These are phyloP conservation scores for Xylophagus ater DNA, from an alignment of 2,888 invertebrate genomes.

Conservation along the genomic window DNA sequence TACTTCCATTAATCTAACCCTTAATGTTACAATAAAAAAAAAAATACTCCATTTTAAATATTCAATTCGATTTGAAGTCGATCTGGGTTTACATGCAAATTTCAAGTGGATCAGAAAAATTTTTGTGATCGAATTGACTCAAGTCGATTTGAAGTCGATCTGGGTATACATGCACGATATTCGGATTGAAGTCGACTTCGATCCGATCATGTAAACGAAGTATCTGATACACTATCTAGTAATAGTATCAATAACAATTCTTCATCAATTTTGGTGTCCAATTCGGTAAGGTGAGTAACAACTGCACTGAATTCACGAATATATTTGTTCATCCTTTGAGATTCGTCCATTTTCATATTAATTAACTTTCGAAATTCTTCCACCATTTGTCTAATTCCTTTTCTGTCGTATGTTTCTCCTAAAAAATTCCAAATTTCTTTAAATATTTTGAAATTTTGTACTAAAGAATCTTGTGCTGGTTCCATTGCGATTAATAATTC, in stretches of 20 bases:
- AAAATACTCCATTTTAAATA: slow-evolving; percentile 12
- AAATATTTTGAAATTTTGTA: slow-evolving; percentile 7
- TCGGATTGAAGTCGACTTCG: slow-evolving; percentile 12
- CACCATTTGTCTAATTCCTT: slow-evolving; percentile 12
- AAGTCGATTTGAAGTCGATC: no score
- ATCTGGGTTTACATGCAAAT: no score
- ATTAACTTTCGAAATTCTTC: slow-evolving; percentile 14
- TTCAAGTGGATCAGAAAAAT: no score
- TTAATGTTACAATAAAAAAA: neutral
- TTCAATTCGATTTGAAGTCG: no score
- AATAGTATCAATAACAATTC: slow-evolving; percentile 12
- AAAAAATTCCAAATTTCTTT: slow-evolving; percentile 14
- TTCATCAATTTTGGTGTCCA: slow-evolving; percentile 12
- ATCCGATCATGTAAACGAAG: slow-evolving; percentile 12
- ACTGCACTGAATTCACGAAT: slow-evolving; percentile 10
- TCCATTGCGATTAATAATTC: slow-evolving; percentile 10
- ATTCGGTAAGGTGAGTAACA: slow-evolving; percentile 9
- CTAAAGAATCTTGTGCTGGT: slow-evolving; percentile 8
- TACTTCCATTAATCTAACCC: slow-evolving; percentile 2
- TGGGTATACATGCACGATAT: no score
- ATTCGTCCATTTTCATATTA: slow-evolving; percentile 10
- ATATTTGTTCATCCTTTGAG: slow-evolving; percentile 10
- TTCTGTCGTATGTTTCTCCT: slow-evolving; percentile 13
- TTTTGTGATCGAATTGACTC: no score
- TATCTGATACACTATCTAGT: slow-evolving; percentile 8